These are phyloP conservation scores for Portevinia maculata DNA, from an alignment of 2,888 invertebrate species.

Conservation along the genomic window DNA sequence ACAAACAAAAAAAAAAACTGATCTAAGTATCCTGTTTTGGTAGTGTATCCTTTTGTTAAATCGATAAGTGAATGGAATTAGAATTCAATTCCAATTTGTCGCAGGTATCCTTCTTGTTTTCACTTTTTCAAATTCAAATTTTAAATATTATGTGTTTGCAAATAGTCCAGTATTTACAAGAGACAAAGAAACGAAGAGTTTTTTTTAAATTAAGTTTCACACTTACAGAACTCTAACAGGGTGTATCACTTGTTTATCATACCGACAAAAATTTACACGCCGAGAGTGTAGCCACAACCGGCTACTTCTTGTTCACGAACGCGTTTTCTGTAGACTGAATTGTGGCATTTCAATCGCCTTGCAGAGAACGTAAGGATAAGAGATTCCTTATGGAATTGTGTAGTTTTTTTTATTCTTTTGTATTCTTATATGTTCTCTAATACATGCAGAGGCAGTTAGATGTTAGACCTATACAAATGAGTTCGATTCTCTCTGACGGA, in stretches of 20 bases:
- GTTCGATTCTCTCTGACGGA: conserved; percentile 45
- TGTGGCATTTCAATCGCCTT: conserved; percentile 71
- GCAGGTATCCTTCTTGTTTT: conserved; percentile 15
- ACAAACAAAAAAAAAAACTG: conserved; percentile 37
- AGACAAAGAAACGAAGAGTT: conserved; percentile 23
- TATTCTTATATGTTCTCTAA: conserved; percentile 36
- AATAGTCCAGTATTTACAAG: conserved; percentile 16
- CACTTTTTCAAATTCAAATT: background rate
- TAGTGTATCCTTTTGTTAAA: conserved; percentile 68
- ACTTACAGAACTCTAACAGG: conserved; percentile 83
- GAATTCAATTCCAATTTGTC: conserved; percentile 18
- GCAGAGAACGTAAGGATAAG: conserved; percentile 63
- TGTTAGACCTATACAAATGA: conserved; percentile 23
- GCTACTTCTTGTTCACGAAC: conserved; percentile 83
- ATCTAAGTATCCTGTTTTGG: conserved; percentile 60
- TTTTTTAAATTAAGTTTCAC: conserved; percentile 75
- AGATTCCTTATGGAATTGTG: conserved; percentile 42
- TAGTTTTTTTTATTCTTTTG: conserved; percentile 24
- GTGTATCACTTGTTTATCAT: conserved; percentile 83
- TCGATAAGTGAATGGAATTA: conserved; percentile 59
- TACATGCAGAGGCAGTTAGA: conserved; percentile 33
- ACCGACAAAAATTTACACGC: conserved; percentile 83
- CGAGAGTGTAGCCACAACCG: conserved; percentile 83
- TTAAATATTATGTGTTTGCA: conserved; percentile 7
- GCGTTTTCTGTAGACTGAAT: conserved; percentile 83